These are phyloP conservation scores for Choloepus didactylus DNA, from an alignment of 2,797 vertebrate species.

Conservation along the genomic window DNA sequence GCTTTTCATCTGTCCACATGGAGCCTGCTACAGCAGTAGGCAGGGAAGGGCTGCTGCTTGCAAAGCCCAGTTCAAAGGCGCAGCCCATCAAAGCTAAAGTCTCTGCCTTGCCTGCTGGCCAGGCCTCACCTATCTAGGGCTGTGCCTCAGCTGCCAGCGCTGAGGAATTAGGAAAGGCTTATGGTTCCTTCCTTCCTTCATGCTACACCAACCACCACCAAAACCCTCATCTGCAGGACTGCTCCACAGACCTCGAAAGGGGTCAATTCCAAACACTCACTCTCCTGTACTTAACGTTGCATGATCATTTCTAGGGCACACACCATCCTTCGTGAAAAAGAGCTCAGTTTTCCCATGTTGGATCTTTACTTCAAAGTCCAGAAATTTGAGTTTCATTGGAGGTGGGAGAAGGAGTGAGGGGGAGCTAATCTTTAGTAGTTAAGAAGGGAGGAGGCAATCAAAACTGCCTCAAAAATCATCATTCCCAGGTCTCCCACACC, in stretches of 20 bases:
- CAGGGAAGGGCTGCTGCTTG: neutral
- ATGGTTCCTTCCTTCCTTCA: neutral
- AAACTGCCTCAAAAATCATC: neutral
- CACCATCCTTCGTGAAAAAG: neutral
- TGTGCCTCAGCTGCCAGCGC: neutral
- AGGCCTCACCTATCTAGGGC: neutral
- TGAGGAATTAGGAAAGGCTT: conserved; percentile 14
- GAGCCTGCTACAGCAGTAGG: neutral
- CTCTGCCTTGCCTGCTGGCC: neutral
- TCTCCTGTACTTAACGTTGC: neutral
- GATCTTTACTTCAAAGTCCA: conserved; percentile 15
- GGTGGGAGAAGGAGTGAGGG: neutral
- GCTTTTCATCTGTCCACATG: conserved; percentile 41
- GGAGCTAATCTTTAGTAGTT: neutral
- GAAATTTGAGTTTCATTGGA: neutral
- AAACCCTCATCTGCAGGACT: neutral
- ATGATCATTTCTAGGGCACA: neutral
- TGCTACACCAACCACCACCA: neutral
- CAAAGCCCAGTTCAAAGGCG: neutral
- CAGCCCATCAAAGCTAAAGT: neutral
- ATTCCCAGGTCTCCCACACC: neutral
- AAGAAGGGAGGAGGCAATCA: neutral
- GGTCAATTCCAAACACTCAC: neutral
- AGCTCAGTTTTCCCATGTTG: conserved; percentile 16
- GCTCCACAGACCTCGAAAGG: neutral